Conservation (phyloP, 2,888 invertebrate species). For the Cryptosula pallasiana region DNA sequence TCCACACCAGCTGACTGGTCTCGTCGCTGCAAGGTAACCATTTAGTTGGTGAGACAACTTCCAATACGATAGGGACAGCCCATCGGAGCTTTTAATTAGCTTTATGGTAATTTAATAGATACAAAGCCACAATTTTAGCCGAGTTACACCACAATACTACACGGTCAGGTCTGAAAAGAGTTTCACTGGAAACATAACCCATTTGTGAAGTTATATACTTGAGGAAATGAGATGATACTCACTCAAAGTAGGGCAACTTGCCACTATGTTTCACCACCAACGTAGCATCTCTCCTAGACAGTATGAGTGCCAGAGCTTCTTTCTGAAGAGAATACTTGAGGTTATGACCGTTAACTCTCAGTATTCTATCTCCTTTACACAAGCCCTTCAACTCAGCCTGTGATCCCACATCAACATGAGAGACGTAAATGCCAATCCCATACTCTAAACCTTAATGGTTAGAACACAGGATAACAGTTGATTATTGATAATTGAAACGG, state of each 20-base stretch:
- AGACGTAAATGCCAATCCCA: slow-evolving; percentile 9
- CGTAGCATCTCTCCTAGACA: neutral
- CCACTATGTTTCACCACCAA: neutral
- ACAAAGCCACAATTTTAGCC: no score
- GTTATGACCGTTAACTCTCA: neutral
- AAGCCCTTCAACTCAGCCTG: slow-evolving; percentile 5
- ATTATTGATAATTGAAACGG: no score
- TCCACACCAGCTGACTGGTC: neutral
- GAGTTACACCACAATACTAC: no score
- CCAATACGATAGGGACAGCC: no score
- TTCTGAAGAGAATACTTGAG: neutral
- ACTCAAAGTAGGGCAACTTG: slow-evolving; percentile 7
- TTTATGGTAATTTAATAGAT: no score
- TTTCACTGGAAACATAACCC: no score
- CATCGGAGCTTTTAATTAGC: no score
- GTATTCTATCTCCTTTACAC: neutral
- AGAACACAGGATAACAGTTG: no score
- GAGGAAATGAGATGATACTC: neutral
- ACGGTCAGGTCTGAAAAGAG: no score
- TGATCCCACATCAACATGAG: neutral
- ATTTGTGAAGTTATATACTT: no score
- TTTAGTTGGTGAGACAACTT: no score
- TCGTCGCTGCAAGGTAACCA: no score
- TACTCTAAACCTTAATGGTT: slow-evolving; percentile 19
- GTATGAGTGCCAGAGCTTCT: neutral